Evolutionary conservation across 2,113 vertebrate species (phyloP).

Genomic region (Setophaga coronata): DNA sequence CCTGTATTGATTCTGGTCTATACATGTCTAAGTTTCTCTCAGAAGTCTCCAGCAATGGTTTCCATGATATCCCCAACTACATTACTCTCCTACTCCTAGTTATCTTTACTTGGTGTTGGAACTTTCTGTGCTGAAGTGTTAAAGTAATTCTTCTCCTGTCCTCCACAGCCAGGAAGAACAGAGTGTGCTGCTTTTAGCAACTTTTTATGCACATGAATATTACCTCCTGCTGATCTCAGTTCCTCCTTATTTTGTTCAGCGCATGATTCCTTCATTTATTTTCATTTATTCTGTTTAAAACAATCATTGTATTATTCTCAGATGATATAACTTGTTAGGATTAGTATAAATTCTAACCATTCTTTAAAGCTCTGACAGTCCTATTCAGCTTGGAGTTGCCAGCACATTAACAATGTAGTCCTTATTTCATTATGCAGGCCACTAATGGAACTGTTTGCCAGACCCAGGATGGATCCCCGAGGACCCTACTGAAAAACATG

Average conservation of each 20-base stretch:
- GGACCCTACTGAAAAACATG: background rate
- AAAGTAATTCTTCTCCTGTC: background rate
- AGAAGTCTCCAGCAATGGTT: background rate
- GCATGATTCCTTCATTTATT: background rate
- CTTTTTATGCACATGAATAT: background rate
- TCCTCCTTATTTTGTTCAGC: background rate
- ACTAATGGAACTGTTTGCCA: background rate
- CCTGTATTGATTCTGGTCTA: background rate
- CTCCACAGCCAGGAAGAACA: background rate
- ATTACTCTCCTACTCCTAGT: background rate
- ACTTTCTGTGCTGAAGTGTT: background rate
- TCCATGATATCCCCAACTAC: background rate
- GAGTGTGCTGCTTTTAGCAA: background rate
- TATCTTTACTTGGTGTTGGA: background rate
- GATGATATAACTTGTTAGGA: background rate
- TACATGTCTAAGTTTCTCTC: background rate
- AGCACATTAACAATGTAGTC: background rate
- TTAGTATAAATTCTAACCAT: background rate
- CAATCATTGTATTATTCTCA: background rate
- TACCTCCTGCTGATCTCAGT: background rate
- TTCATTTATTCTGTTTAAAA: background rate
- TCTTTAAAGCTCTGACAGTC: background rate
- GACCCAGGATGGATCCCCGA: background rate
- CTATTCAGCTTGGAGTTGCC: background rate
- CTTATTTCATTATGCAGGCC: background rate